A percentile compares a stretch with the other conserved stretches of the same genome.
Conservation (phyloP, 2,113 vertebrate genomes). For the Phrynocephalus versicolor region DNA sequence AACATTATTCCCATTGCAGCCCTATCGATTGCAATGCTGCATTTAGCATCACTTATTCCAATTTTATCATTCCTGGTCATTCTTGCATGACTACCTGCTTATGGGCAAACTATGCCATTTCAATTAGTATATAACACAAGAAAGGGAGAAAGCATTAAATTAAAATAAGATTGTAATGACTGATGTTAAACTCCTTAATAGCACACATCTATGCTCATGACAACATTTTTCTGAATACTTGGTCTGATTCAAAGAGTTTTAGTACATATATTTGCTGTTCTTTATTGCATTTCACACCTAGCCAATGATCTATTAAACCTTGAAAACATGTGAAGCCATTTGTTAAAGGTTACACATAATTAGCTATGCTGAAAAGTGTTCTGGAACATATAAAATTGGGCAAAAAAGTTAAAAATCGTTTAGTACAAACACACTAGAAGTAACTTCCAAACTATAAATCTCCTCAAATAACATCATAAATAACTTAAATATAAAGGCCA, state of each 20-base stretch:
- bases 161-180: slow-evolving; percentile 61
- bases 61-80: slow-evolving; percentile 72
- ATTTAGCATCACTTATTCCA: slow-evolving; percentile 68
- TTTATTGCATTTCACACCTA: slow-evolving; percentile 25
- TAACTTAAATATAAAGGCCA: not conserved
- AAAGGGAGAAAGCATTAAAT: slow-evolving; percentile 63
- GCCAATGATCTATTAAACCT: slow-evolving; percentile 52
- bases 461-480: slow-evolving; percentile 29
- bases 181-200: slow-evolving; percentile 49
- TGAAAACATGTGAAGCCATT: slow-evolving; percentile 42
- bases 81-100: slow-evolving; percentile 68
- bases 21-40: slow-evolving; percentile 64
- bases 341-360: slow-evolving; percentile 42
- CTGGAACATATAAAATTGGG: slow-evolving; percentile 18
- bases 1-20: slow-evolving; percentile 68
- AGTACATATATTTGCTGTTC: not conserved
- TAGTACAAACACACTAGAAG: slow-evolving; percentile 19
- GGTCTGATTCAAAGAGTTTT: slow-evolving; percentile 16
- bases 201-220: slow-evolving; percentile 25
- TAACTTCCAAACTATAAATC: not conserved
- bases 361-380: not conserved
- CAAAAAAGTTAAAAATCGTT: not conserved
- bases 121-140: slow-evolving; percentile 63
- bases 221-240: slow-evolving; percentile 6
- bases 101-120: slow-evolving; percentile 67